Evolutionary conservation across 2,888 invertebrate genomes (phyloP).

Genomic region (Ptychoptera albimana): DNA sequence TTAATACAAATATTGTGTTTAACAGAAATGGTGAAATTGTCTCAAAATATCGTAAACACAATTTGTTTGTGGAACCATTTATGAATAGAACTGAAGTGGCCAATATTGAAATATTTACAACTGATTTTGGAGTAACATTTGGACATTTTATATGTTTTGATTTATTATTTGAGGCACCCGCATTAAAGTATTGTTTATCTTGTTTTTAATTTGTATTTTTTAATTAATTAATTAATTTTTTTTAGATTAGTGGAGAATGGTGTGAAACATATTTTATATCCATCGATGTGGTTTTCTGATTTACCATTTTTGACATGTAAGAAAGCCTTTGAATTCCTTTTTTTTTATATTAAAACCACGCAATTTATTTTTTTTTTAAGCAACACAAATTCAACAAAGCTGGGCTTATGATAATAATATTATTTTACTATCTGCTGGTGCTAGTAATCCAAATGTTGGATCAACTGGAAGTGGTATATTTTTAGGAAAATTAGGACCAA

Average conservation of each 20-base stretch:
- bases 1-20: slow-evolving; percentile 59
- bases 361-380: slow-evolving; percentile 16
- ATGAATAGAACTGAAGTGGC: slow-evolving; percentile 22
- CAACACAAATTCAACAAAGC: slow-evolving; percentile 39
- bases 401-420: slow-evolving; percentile 42
- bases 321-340: not conserved
- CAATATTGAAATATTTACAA: slow-evolving; percentile 32
- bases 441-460: slow-evolving; percentile 34
- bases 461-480: slow-evolving; percentile 48
- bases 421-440: slow-evolving; percentile 42
- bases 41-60: slow-evolving; percentile 31
- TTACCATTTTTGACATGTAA: slow-evolving; percentile 44
- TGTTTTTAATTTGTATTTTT: slow-evolving; percentile 17
- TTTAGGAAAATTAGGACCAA: slow-evolving; percentile 20
- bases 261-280: no score
- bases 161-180: slow-evolving; percentile 37
- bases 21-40: slow-evolving; percentile 46
- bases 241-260: slow-evolving; percentile 8
- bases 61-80: slow-evolving; percentile 20
- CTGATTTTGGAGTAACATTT: slow-evolving; percentile 41
- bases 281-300: slow-evolving; percentile 47
- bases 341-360: not conserved
- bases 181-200: slow-evolving; percentile 21
- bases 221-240: not conserved
- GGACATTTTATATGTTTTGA: slow-evolving; percentile 50